phyloP scores from a whole-genome alignment of 2,797 vertebrate genomes.

The Tiaroga cobitis region DNA sequence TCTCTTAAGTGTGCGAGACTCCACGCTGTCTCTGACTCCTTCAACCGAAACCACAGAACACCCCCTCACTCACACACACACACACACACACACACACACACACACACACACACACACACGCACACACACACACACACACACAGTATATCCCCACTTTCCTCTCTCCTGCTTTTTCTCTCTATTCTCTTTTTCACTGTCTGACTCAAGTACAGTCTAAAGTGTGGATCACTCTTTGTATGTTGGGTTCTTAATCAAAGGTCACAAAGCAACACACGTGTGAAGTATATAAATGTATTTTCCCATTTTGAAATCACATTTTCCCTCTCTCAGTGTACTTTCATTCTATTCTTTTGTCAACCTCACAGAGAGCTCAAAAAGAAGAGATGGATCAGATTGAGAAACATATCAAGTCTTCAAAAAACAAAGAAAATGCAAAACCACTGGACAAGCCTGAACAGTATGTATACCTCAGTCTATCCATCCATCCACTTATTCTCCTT shows the following conservation, averaged over 20 bases:
- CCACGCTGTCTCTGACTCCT: constrained; percentile 86
- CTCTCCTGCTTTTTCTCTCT: constrained; percentile 13
- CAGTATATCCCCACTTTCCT: constrained; percentile 27
- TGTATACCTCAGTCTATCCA: not conserved
- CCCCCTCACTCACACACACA: constrained; percentile 9
- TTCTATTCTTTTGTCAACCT: not conserved
- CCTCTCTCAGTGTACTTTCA: not conserved
- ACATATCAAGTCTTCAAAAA: constrained; percentile 86
- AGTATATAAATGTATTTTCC: too few relatives aligned
- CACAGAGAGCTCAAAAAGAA: constrained; percentile 91
- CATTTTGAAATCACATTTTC: constrained; percentile 3
- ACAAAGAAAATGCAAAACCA: constrained; percentile 87
- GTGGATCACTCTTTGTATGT: constrained; percentile 4
- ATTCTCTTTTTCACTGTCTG: not conserved
- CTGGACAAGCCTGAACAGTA: constrained; percentile 98
- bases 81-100: not conserved
- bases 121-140: not conserved
- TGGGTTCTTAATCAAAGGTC: not conserved
- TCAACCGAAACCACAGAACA: constrained; percentile 80
- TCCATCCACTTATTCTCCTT: not conserved
- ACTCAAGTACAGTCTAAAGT: constrained; percentile 34
- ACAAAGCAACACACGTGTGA: not conserved
- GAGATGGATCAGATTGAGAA: constrained; percentile 93
- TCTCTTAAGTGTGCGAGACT: constrained; percentile 84
- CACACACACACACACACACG: constrained; percentile 12